Base-by-base conservation (phyloP, 2,888 invertebrate species). In the Drosophila tripunctata region DNA sequence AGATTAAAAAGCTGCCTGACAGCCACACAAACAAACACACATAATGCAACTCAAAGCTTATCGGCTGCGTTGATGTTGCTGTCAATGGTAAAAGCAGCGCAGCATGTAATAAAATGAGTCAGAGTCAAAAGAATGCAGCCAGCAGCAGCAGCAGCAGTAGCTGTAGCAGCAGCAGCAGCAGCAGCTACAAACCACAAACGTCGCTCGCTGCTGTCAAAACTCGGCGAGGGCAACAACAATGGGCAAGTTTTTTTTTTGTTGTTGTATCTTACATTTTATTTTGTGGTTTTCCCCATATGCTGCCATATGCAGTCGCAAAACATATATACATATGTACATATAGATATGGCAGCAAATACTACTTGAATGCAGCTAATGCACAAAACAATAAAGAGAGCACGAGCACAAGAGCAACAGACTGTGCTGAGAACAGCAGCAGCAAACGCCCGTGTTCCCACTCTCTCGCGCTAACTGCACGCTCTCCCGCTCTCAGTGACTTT, bases 231-330 rank as follows among this genome's bases (percentile, higher is more conserved):
- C 64, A 73, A 69, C 66, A 68, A 66, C 69, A 74, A 74, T 79
- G 82, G 66, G 60, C 69, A 47, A 66, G 75, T 75, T 73, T 71
- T 67, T 57, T 40, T 45, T 31, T 67, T 45, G 30, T 67, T 47
- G 30, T 54, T 57, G 10, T 27, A 10, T 27, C 14, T 56, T 62
- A 15, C 48, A 35, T 45, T 67, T 43, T 52, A 31, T 44, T 75
- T 64, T 79, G 80, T 68, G 80, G 83, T 73, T 75, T 83, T 70
- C 57, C 67, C 67, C 80, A 75, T 72, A 72, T 80, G 80, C 61
- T 78, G 78, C 77, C 79, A 78, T 69, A 79, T 79, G 78, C 78
- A 80, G 48, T 66, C 33, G 54, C 56, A 35, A 35, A 8, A 17
- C n/a, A n/a, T n/a, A n/a, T n/a, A n/a, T n/a, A n/a, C n/a, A 41